Evolutionary conservation across 2,888 invertebrate species (phyloP).

Genomic region (Volucella zonaria): DNA sequence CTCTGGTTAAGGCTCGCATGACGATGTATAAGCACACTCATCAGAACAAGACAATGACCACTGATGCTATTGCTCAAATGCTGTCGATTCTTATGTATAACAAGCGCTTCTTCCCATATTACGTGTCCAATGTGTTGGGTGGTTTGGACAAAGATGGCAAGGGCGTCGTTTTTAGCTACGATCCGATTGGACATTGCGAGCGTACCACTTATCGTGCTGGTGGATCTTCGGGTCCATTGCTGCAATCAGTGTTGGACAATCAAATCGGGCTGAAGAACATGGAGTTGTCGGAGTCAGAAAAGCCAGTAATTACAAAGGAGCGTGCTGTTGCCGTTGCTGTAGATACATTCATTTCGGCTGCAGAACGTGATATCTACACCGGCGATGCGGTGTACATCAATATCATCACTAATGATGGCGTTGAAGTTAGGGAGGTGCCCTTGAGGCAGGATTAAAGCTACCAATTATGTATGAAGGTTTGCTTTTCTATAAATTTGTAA

Average conservation of each 20-base stretch:
- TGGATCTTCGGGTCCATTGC: conserved; percentile 93
- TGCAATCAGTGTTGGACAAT: conserved; percentile 98
- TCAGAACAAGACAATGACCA: conserved; percentile 92
- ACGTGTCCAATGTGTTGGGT: conserved; percentile 96
- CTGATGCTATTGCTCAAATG: conserved; percentile 97
- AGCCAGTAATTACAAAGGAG: conserved; percentile 88
- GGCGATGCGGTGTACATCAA: conserved; percentile 95
- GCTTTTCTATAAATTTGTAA: conserved; percentile 57
- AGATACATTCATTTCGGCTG: conserved; percentile 98
- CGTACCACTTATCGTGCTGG: conserved; percentile 92
- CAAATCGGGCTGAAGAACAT: conserved; percentile 96
- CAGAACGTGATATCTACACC: conserved; percentile 98
- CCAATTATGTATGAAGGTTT: not conserved
- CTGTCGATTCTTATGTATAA: conserved; percentile 97
- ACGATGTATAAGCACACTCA: conserved; percentile 98
- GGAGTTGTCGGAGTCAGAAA: conserved; percentile 83
- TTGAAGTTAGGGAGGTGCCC: conserved; percentile 87
- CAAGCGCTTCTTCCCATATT: conserved; percentile 99
- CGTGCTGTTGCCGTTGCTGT: conserved; percentile 93
- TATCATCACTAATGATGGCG: conserved; percentile 94
- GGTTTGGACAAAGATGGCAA: conserved; percentile 96
- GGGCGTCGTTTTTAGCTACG: conserved; percentile 97
- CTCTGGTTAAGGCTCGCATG: conserved; percentile 92
- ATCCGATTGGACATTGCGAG: conserved; percentile 98
- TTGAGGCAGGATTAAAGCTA: conserved; percentile 92